Evolutionary conservation across 2,797 vertebrate genomes (phyloP), one percentile per base, ranked within the genome.

Genomic region (Benthosema pterotum): DNA sequence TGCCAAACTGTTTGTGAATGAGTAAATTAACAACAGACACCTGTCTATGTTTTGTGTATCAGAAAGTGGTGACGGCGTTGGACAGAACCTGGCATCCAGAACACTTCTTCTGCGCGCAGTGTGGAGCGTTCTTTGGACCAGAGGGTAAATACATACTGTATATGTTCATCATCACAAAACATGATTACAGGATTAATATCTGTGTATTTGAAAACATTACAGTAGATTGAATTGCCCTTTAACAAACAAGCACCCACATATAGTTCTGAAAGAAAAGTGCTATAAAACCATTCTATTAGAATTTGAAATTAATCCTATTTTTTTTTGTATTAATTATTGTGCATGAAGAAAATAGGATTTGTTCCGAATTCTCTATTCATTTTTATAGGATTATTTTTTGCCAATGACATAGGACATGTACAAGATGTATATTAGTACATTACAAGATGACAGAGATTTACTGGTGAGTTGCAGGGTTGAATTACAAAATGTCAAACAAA

Each of bases 11-110:
- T n/a, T 6, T 42, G 5, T 50, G 28, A 64, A 12, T 25, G 3
- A 13, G 3, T 74, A 7, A 25, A 25, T 2, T 13, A 38, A 38
- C 2, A 7, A 0, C 60, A 59, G 69, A 25, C 6, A 38, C 56
- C 3, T 58, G 0, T 11, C 11, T 13, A 6, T 52, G 11, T 2
- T 53, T 59, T 65, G 53, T 75, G 65, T 80, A 73, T 75, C 92
- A 98, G 96, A 97, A 96, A 97, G 96, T 98, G 28, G 96, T 98
- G 85, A 98, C 95, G 0, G 96, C 96, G 57, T 86, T 98, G 84
- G 95, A 98, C 87, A 93, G 95, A 82, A 98, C 95, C 13, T 98
- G 96, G 96, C 96, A 98, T 72, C 96, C 96, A 0, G 96, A 98
- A 76, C 96, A 98, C 71, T 98, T 98, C 76, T 98, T 98, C 89